Base-by-base conservation (phyloP, 2,888 invertebrate species). In the Ochlodes sylvanus region DNA sequence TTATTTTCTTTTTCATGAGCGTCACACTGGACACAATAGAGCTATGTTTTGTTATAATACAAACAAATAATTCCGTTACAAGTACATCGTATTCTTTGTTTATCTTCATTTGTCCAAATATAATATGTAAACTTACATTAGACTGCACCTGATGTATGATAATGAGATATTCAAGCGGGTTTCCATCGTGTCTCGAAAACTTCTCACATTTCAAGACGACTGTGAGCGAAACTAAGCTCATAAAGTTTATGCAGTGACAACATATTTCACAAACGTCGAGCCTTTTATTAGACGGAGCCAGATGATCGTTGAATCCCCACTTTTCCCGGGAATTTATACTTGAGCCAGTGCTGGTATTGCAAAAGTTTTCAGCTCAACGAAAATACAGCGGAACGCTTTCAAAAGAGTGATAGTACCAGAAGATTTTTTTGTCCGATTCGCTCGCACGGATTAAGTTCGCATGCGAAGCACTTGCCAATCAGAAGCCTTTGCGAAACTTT, bases 341-440 rank as follows among this genome's bases (percentile, higher is more conserved):
- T 84, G 83, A 85, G 84, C 81, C 80, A 82, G 79, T 76, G 74
- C 78, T 72, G 84, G 88, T 91, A 92, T 92, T 92, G 89, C 87
- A 71, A 92, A 93, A 93, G 89, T 93, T 93, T 92, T 87, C 83
- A 88, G 89, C 88, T 90, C 90, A 90, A 85, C 84, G 85, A 90
- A 89, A 89, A 88, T 92, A 93, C 93, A 93, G 81, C 79, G 88
- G 90, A 93, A 93, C 88, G 91, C 93, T 92, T 89, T 93, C 90
- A 92, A 86, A 90, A 86, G 89, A 84, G 85, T 80, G 77, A 81
- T 84, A 83, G 84, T 82, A 84, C 75, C 71, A 75, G 78, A 76
- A 79, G 83, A 82, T 83, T 86, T 86, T 87, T 83, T 80, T 78
- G 74, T 72, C 78, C 75, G 75, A 81, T 81, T 81, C 82, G 76